A percentile compares a stretch with the other conserved stretches of the same genome.
Conservation (phyloP, 2,797 vertebrate species). For the Sorex maritimensis region DNA sequence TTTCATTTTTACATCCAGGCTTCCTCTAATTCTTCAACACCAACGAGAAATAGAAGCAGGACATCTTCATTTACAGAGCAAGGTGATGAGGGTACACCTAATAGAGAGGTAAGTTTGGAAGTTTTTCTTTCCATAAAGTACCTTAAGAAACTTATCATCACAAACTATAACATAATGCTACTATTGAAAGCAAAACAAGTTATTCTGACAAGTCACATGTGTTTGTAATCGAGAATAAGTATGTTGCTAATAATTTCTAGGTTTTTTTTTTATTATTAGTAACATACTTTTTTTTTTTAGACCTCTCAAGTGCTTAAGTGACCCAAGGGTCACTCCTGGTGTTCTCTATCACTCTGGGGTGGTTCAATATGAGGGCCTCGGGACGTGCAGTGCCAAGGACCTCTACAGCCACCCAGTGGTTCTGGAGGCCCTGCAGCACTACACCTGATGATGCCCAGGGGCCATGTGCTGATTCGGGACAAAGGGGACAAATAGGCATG, state of each 20-base stretch:
- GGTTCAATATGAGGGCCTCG: no score
- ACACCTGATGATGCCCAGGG: no score
- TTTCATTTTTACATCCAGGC: slow-evolving; percentile 89
- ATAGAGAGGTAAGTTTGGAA: slow-evolving; percentile 94
- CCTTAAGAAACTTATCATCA: neutral
- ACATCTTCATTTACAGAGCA: slow-evolving; percentile 91
- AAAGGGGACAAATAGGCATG: no score
- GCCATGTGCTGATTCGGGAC: no score
- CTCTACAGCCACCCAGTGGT: no score
- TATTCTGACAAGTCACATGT: slow-evolving; percentile 28
- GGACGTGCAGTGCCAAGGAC: no score
- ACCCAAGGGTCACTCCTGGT: no score
- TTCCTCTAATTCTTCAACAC: slow-evolving; percentile 80
- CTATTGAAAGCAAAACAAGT: neutral
- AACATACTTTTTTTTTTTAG: neutral
- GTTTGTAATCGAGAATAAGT: neutral
- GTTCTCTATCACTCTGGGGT: no score
- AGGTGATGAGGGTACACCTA: slow-evolving; percentile 92
- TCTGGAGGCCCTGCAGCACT: no score
- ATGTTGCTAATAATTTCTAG: neutral
- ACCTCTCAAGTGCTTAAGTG: no score
- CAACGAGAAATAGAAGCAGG: slow-evolving; percentile 85
- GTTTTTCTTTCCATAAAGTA: slow-evolving; percentile 47
- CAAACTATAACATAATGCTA: neutral
- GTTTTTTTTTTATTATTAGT: slow-evolving; percentile 55